Evolutionary conservation across 2,797 vertebrate species (phyloP), one percentile per base, ranked within the genome.

Genomic region (Nothura maculosa): DNA sequence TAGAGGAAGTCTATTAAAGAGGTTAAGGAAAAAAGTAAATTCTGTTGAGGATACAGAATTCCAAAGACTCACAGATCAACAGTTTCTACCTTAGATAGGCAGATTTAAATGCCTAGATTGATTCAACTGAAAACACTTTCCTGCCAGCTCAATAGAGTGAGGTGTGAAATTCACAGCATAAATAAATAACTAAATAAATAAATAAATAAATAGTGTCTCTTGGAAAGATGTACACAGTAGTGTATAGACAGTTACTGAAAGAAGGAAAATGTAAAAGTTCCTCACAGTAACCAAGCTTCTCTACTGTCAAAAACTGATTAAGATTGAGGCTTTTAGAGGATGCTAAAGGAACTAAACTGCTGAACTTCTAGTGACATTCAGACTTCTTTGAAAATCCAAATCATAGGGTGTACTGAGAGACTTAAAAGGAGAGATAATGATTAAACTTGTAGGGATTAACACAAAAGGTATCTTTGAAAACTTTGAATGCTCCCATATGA

Each of bases 401-500:
- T 67, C 28, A 32, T 42, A 8, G 14, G 32, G 12, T 34, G 36
- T 72, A 74, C 57, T 54, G 54, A 74, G 40, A 84, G 25, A 85
- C 28, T 55, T 85, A 38, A 80, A 77, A 81, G 55, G 13, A 67
- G 30, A 85, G 3, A 50, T 87, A 87, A 45, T 21, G 6, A 70
- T 61, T 21, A 86, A 90, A 87, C 43, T 61, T 10, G 5, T 30
- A 77, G 54, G 50, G 34, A 87, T 42, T 74, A 70, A 93, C 80
- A 70, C 17, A 85, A 77, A 69, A 91, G 89, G 19, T 55, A 80
- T 55, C 58, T 80, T 94, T 67, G 25, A 72, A 85, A 96, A 89
- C 18, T 90, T 74, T 43, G n/a, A 66, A n/a, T 72, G n/a, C 3
- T 92, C 38, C 12, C 57, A 72, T 61, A 38, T 63, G 54, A 87